Conservation (phyloP, 2,888 invertebrate genomes). For the Catotricha subobsoleta region DNA sequence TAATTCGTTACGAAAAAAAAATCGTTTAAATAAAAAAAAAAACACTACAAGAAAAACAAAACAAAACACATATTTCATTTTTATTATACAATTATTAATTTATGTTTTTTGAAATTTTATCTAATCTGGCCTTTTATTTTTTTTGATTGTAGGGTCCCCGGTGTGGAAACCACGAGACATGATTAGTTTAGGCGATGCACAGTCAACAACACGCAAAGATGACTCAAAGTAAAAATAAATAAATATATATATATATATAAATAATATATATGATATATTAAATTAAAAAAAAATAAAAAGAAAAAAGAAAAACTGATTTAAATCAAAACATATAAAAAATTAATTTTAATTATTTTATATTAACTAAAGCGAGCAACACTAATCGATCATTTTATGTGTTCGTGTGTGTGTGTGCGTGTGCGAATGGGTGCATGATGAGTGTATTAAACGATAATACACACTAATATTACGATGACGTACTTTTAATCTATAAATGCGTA, state of each 20-base stretch:
- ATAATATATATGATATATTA: no score
- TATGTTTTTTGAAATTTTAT: slow-evolving; percentile 9
- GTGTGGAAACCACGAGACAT: slow-evolving; percentile 96
- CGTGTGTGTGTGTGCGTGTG: background rate
- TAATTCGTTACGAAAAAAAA: no score
- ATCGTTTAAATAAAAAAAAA: no score
- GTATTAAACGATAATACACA: no score
- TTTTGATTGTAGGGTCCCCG: slow-evolving; percentile 79
- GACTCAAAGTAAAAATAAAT: slow-evolving; percentile 27
- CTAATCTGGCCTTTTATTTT: slow-evolving; percentile 23
- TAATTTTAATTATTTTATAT: background rate
- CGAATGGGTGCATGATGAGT: no score
- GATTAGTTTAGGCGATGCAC: slow-evolving; percentile 39
- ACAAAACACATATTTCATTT: slow-evolving; percentile 10
- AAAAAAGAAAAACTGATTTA: background rate
- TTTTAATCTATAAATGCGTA: no score
- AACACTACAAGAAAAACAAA: slow-evolving; percentile 5
- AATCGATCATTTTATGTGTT: background rate
- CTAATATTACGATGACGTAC: no score
- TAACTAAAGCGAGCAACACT: background rate
- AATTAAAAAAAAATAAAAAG: background rate
- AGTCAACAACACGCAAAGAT: slow-evolving; percentile 33
- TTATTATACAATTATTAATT: slow-evolving; percentile 3
- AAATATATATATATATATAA: background rate
- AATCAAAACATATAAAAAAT: background rate